Evolutionary conservation across 1,140 invertebrate genomes (phyloP), one percentile per base, ranked within the genome.

Genomic region (Papilio polyxenes): DNA sequence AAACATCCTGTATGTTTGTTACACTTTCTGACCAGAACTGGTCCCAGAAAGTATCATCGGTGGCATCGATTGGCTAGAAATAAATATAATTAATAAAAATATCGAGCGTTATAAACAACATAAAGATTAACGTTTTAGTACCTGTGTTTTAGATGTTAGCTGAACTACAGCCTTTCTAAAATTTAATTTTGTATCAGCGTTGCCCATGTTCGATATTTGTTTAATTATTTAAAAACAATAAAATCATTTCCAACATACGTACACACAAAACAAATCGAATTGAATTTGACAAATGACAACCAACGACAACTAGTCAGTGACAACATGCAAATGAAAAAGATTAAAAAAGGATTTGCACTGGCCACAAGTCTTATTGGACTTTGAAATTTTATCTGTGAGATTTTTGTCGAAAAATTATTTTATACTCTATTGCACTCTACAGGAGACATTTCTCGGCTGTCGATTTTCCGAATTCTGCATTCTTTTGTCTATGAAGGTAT

Each of bases 11-110:
- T 2, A 99, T 97, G 89, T 96, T 98, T 2, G 98, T 98, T 3
- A 98, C 97, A 93, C 98, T 98, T 86, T 99, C 98, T 8, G 97
- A 98, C 99, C 99, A 99, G 92, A 99, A 99, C 92, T 99, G 99
- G 90, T 99, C 98, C 99, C 99, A 99, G 92, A 99, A 99, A 82
- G 96, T 96, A 87, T 99, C 98, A 94, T 99, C 98, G 80, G 96
- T 96, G 48, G 98, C 96, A 93, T 99, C 98, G 81, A 99, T 97
- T 49, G 98, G 97, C 98, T 99, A 89, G 84, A 87, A 93, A 86
- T 85, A 86, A 88, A 87, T 83, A 80, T 85, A 90, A 89, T 89
- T 87, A 85, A 87, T 89, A 89, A 82, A 75, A 77, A 81, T 40
- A 72, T 59, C 59, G 13, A 82, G 74, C 76, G 51, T 83, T 80